Evolutionary conservation across 2,888 invertebrate genomes (phyloP), one percentile per base, ranked within the genome.

Genomic region (Camponotus fellah): DNA sequence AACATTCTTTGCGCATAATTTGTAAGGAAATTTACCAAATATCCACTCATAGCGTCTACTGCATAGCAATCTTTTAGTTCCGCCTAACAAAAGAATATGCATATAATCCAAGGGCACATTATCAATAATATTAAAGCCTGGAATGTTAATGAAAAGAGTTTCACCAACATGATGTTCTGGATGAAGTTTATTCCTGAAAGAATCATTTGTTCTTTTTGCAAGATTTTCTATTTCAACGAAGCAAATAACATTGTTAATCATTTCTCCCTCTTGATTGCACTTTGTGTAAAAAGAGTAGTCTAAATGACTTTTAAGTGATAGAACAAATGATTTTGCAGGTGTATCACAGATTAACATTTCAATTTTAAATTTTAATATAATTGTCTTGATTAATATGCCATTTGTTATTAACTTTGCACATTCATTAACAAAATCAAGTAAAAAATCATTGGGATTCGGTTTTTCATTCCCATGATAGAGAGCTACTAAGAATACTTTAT

Each of bases 331-430:
- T 76, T 87, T 89, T 10, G 87, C 89, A 34, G 88, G 87, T 8
- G 88, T 87, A 83, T 89, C 89, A 71, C 87, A 90, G 74, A 87
- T 82, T 79, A 81, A 85, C 84, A 86, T 86, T 75, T 62, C 32
- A 64, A 85, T 60, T 72, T 43, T 62, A 56, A 86, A 82, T 58
- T 77, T 65, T 26, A 64, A 77, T 75, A 26, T 83, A 75, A 62
- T 49, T 49, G 62, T 75, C 65, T 84, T 66, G 14, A 79, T 69
- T 69, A 85, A 21, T 56, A 89, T 60, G 14, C 86, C 86, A 85
- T 86, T n/a, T n/a, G n/a, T 65, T 34, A 34, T 58, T 62, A 89
- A 81, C 60, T 84, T 58, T 43, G 34, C 49, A 64, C 76, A 74
- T 65, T 90, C 87, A 46, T 77, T 66, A 32, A 89, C 86, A 84